These are phyloP conservation scores for Leucoptera coffeella DNA, from an alignment of 2,888 invertebrate genomes.

Conservation along the genomic window DNA sequence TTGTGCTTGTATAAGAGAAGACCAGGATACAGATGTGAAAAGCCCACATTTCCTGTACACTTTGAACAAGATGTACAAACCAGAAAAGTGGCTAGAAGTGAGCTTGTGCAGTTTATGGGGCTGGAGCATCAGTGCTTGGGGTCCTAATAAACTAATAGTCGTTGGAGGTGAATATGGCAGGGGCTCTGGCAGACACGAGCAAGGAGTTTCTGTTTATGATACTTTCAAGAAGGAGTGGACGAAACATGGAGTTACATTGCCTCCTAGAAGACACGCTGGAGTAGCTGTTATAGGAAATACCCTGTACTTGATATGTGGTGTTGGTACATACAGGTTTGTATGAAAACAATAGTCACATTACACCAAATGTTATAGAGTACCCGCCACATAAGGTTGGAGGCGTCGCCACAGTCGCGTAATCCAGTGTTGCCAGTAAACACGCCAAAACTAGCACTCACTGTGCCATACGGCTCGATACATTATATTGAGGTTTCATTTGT, in stretches of 20 bases:
- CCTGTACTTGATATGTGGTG: constrained; percentile 29
- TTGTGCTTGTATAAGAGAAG: constrained; percentile 18
- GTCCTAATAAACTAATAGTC: constrained; percentile 21
- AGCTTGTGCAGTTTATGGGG: constrained; percentile 33
- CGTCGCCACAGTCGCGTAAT: too few relatives aligned
- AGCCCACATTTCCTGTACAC: constrained; percentile 19
- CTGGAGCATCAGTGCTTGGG: constrained; percentile 30
- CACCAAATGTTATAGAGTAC: too few relatives aligned
- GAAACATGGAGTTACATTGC: constrained; percentile 22
- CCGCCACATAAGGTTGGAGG: too few relatives aligned
- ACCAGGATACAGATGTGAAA: constrained; percentile 14
- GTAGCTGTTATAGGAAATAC: constrained; percentile 19
- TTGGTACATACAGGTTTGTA: constrained; percentile 37
- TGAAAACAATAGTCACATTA: too few relatives aligned
- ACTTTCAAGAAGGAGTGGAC: constrained; percentile 23
- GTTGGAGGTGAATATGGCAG: constrained; percentile 31
- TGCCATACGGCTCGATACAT: too few relatives aligned
- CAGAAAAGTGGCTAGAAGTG: constrained; percentile 25
- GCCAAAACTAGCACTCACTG: too few relatives aligned
- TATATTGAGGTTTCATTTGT: too few relatives aligned
- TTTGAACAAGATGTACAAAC: constrained; percentile 16
- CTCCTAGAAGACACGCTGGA: constrained; percentile 25
- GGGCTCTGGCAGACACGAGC: constrained; percentile 27
- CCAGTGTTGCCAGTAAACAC: too few relatives aligned
- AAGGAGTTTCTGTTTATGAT: constrained; percentile 29